These are phyloP conservation scores for Parapristionchus giblindavisi DNA, from an alignment of 2,888 invertebrate genomes.

Conservation along the genomic window DNA sequence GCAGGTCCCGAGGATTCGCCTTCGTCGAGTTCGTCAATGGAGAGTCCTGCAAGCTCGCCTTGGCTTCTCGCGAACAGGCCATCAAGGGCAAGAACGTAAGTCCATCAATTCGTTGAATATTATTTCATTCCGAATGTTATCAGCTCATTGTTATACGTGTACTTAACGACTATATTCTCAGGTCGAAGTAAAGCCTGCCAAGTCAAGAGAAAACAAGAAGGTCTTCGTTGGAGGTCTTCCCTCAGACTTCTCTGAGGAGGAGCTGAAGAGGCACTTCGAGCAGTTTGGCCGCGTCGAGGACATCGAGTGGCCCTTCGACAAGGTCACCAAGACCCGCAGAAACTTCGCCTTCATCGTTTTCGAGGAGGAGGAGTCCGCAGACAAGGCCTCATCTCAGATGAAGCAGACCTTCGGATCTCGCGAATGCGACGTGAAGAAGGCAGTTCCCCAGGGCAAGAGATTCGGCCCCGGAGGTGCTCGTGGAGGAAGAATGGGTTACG, in stretches of 20 bases:
- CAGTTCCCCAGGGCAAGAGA: conserved; percentile 58
- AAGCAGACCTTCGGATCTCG: conserved; percentile 69
- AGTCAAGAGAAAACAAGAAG: conserved; percentile 70
- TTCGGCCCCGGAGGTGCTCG: conserved; percentile 44
- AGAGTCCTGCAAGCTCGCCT: conserved; percentile 65
- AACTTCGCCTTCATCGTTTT: conserved; percentile 70
- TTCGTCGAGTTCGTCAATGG: conserved; percentile 69
- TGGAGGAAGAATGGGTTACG: conserved; percentile 46
- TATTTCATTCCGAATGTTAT: not conserved
- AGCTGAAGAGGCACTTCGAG: conserved; percentile 67
- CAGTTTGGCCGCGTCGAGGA: conserved; percentile 69
- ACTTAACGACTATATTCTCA: conserved; percentile 36
- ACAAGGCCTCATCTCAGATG: conserved; percentile 62
- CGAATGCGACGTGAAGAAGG: conserved; percentile 70
- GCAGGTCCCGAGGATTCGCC: conserved; percentile 69
- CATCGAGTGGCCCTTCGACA: conserved; percentile 69
- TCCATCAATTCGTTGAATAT: not conserved
- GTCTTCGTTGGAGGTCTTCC: conserved; percentile 70
- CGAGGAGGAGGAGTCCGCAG: conserved; percentile 69
- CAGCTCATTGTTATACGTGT: not conserved
- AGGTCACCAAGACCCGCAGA: conserved; percentile 63
- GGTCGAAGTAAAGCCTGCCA: conserved; percentile 69
- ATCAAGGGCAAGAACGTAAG: conserved; percentile 65
- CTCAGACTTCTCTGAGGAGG: conserved; percentile 67
- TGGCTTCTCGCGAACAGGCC: conserved; percentile 63